phyloP scores from a whole-genome alignment of 2,797 vertebrate genomes.

The Galagoides demidoff region DNA sequence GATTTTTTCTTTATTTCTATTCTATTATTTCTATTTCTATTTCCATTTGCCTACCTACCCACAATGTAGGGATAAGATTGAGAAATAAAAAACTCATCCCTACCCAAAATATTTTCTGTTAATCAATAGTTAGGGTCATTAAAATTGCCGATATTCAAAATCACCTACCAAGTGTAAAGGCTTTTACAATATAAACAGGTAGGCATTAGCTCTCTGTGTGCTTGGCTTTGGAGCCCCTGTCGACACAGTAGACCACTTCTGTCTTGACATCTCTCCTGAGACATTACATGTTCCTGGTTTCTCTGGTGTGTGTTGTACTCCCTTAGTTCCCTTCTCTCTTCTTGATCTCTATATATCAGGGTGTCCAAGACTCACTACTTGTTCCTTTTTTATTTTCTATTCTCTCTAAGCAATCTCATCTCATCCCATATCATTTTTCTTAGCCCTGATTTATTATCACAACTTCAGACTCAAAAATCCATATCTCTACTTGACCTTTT shows the following conservation, averaged over 20 bases:
- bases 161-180: not conserved
- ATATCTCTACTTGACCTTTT: not conserved
- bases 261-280: not conserved
- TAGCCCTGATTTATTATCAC: not conserved
- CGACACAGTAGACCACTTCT: not conserved
- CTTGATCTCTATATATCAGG: not conserved
- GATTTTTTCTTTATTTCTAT: not conserved
- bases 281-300: not conserved
- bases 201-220: not conserved
- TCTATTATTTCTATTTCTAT: not conserved
- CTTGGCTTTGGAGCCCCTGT: not conserved
- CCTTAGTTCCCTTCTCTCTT: not conserved
- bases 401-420: not conserved
- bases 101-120: not conserved
- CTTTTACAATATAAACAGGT: not conserved
- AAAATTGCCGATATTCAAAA: not conserved
- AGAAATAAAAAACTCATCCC: not conserved
- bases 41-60: not conserved
- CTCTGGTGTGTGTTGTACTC: rapidly evolving
- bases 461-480: not conserved
- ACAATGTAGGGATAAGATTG: not conserved
- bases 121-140: not conserved
- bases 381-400: not conserved
- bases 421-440: not conserved
- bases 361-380: not conserved